phyloP scores from a whole-genome alignment of 1,140 invertebrate species.

The Oryctes rhinoceros region DNA sequence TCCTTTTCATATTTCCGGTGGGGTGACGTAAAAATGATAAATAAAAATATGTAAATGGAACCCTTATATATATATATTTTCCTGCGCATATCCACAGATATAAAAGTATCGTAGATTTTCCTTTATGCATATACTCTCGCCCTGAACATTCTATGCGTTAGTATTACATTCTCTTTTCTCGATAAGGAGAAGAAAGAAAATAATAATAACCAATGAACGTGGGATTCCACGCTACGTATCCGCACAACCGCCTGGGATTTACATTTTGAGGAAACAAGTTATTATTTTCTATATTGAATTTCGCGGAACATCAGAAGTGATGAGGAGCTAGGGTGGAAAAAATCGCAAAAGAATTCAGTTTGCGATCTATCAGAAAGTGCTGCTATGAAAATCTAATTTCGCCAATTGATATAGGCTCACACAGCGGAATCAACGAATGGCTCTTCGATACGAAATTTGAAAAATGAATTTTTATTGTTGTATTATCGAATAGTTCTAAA shows the following conservation, averaged over 20 bases:
- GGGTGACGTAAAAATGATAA: conserved; percentile 6
- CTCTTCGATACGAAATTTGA: not conserved
- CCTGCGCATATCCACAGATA: not conserved
- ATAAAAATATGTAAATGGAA: conserved; percentile 32
- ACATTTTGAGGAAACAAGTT: conserved; percentile 32
- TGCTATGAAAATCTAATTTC: conserved; percentile 31
- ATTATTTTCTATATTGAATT: conserved; percentile 37
- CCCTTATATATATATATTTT: conserved; percentile 18
- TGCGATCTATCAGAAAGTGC: conserved; percentile 23
- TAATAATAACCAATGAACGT: conserved; percentile 29
- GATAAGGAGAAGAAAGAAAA: not conserved
- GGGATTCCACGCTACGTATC: not conserved
- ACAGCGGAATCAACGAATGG: not conserved
- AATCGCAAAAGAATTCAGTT: conserved; percentile 25
- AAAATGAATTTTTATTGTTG: too few species aligned
- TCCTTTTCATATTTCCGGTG: not conserved
- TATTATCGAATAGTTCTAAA: too few species aligned
- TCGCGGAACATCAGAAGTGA: conserved; percentile 30
- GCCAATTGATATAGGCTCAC: not conserved
- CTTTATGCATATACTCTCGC: conserved; percentile 14
- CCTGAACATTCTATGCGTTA: not conserved
- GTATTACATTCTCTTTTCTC: not conserved
- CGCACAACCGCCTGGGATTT: not conserved
- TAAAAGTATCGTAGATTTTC: conserved; percentile 12
- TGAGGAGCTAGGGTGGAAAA: conserved; percentile 2